Evolutionary conservation across 2,113 vertebrate species (phyloP), one percentile per base, ranked within the genome.

Genomic region (Sebastes fasciatus): DNA sequence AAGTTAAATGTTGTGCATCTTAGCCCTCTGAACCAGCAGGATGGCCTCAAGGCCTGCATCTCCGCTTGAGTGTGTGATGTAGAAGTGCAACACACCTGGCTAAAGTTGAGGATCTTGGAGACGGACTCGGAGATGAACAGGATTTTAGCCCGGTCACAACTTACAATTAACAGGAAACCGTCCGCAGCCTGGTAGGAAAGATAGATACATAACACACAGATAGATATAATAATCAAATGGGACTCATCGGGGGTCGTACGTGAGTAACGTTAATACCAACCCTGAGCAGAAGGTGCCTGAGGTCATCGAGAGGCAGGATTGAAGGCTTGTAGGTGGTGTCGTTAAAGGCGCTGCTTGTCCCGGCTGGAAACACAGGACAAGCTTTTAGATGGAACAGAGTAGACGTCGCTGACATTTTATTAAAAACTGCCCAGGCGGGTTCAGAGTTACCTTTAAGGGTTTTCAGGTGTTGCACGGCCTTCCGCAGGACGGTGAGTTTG

Each of bases 111-210:
- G 89, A 97, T 97, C 94, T 99, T 97, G 94, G 97, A 97, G 86
- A 99, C 97, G 0, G 98, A 98, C 93, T 99, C 97, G 1, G 98
- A 99, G 89, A 98, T 97, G 92, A 99, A 99, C 51, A 99, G 93
- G 89, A 99, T 98, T 95, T 99, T 99, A 23, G 97, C 98, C 89
- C 98, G 96, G 86, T 99, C 97, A 86, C 98, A 99, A 89, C 97
- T 97, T 82, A 99, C 97, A 77, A 99, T 97, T 89, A 99, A 97
- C 82, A 99, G 96, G 95, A 99, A 99, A 83, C 98, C 97, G 81
- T 99, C 97, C 58, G 96, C 96, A 89, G 97, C 97, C 98, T 99
- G 94, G 86, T 74, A 46, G 6, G 34, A 52, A 1, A 80, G 19
- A 21, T 12, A 26, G 2, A 66, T 0, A 79, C 0, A 23, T 1